Percentiles rank a stretch among this genome's conserved stretches.
Evolutionary conservation across 2,888 invertebrate genomes (phyloP).

Genomic region (Meteorus cinctellus): DNA sequence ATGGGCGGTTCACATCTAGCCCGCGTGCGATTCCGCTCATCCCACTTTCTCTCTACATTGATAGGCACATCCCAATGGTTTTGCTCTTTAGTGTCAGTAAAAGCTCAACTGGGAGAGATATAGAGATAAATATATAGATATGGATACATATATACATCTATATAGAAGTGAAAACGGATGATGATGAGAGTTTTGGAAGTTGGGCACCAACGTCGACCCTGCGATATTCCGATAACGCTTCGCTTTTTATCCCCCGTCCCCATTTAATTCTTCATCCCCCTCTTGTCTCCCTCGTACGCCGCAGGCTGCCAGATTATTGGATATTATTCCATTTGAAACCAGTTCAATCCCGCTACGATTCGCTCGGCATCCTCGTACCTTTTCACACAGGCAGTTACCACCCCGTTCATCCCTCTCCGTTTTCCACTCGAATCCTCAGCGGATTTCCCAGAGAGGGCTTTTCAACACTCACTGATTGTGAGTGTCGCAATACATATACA

Average conservation of each 20-base stretch:
- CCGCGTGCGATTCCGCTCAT: constrained; percentile 25
- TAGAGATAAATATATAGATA: not conserved
- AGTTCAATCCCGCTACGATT: constrained; percentile 73
- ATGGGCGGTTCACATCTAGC: constrained; percentile 48
- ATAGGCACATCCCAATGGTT: constrained; percentile 27
- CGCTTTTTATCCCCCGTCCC: constrained; percentile 68
- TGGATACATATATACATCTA: not conserved
- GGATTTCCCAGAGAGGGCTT: constrained; percentile 11
- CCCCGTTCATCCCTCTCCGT: constrained; percentile 37
- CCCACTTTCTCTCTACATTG: constrained; percentile 44
- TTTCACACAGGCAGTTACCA: constrained; percentile 48
- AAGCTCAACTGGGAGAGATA: constrained; percentile 57
- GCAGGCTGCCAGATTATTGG: constrained; percentile 70
- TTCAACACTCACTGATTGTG: constrained; percentile 64
- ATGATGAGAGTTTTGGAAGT: constrained; percentile 54
- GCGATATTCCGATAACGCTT: constrained; percentile 70
- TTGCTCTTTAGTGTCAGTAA: constrained; percentile 31
- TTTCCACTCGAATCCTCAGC: constrained; percentile 48
- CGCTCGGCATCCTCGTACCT: constrained; percentile 65
- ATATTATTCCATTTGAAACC: constrained; percentile 73
- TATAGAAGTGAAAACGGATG: constrained; percentile 4
- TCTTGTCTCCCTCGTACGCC: constrained; percentile 51
- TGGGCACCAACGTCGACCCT: constrained; percentile 58
- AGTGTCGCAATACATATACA: constrained; percentile 47
- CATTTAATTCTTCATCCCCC: constrained; percentile 64